Conservation (phyloP, 2,797 vertebrate genomes). For the Octomys mimax region DNA sequence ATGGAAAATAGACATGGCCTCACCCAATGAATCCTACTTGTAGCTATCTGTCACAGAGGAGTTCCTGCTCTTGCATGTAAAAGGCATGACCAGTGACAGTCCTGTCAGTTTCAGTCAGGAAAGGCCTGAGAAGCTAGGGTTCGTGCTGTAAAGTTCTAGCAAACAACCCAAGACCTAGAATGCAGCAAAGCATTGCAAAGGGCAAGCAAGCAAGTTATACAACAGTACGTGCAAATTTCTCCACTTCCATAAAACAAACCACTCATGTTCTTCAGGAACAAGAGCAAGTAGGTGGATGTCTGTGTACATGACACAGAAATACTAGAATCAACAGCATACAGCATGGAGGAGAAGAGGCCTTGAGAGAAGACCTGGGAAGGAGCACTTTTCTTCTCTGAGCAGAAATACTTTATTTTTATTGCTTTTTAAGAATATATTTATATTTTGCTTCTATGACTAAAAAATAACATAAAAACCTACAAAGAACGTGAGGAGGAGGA, state of each 20-base stretch:
- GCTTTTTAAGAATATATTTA: neutral
- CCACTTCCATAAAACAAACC: neutral
- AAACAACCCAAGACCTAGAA: neutral
- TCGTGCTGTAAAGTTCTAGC: neutral
- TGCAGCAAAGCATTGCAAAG: neutral
- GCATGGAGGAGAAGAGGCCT: rapidly evolving
- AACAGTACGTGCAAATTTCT: neutral
- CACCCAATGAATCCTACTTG: conserved; percentile 1
- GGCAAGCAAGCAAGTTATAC: neutral
- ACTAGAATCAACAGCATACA: neutral
- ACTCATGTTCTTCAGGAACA: neutral
- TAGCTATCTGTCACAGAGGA: conserved; percentile 3
- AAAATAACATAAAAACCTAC: neutral
- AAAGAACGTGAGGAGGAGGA: neutral
- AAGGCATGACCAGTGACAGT: neutral
- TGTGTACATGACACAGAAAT: neutral
- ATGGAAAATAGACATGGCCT: conserved; percentile 48
- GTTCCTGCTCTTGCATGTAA: neutral
- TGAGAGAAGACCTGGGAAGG: neutral
- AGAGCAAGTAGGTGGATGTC: neutral
- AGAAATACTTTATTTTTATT: neutral
- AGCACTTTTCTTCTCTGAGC: neutral
- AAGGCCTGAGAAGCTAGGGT: neutral
- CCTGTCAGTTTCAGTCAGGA: neutral
- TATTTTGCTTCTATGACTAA: neutral